Percentiles rank a stretch among this genome's conserved stretches.
Conservation (phyloP, 2,888 invertebrate genomes). For the Cloeon dipterum region DNA sequence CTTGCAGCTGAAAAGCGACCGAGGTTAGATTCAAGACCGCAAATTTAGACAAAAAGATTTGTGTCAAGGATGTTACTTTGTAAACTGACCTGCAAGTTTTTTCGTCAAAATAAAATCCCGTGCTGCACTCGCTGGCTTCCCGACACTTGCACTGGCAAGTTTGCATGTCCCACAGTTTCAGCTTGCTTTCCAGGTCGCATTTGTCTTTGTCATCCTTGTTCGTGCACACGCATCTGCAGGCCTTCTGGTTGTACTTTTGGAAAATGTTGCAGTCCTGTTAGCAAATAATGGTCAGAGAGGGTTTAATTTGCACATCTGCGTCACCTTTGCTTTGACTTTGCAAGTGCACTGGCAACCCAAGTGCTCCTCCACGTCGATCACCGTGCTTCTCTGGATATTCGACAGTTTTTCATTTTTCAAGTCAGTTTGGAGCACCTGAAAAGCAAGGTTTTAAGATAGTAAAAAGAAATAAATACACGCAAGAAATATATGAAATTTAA, state of each 20-base stretch:
- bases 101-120: conserved; percentile 33
- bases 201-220: conserved; percentile 34
- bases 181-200: conserved; percentile 21
- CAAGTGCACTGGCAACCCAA: conserved; percentile 35
- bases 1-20: no score
- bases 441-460: no score
- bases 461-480: no score
- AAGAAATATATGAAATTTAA: no score
- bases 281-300: conserved; percentile 1
- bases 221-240: conserved; percentile 34
- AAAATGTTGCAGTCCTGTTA: conserved; percentile 31
- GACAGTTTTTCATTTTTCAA: not conserved
- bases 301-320: not conserved
- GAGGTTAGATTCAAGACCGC: no score
- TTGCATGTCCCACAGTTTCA: conserved; percentile 34
- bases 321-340: conserved; percentile 28
- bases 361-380: conserved; percentile 33
- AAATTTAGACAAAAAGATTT: no score
- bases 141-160: conserved; percentile 35
- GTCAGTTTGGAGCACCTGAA: conserved; percentile 8
- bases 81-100: conserved; percentile 29
- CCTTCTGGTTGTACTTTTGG: conserved; percentile 28
- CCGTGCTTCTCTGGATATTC: conserved; percentile 17
- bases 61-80: no score
- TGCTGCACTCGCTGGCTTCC: conserved; percentile 27